phyloP scores from a whole-genome alignment of 2,113 vertebrate genomes.

The Myotis yumanensis region DNA sequence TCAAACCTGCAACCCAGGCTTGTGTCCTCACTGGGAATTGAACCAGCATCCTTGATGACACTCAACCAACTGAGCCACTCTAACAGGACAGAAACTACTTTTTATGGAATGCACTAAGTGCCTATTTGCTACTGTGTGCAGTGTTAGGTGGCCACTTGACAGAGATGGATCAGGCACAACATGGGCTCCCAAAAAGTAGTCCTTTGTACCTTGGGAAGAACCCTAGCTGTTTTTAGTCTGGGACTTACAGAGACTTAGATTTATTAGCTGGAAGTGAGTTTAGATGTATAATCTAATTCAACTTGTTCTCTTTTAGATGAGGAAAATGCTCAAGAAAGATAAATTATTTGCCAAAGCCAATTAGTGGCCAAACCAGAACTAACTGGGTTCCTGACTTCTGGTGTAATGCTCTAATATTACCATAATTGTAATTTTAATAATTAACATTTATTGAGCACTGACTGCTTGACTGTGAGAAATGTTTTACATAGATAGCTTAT shows the following conservation, averaged over 20 bases:
- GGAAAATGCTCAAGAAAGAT: slow-evolving; percentile 12
- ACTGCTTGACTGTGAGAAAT: neutral
- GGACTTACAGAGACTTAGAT: neutral
- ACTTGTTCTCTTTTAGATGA: neutral
- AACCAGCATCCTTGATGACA: neutral
- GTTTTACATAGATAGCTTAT: neutral
- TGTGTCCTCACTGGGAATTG: neutral
- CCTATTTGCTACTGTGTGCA: neutral
- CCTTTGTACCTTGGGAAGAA: neutral
- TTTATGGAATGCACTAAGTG: neutral
- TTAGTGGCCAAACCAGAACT: slow-evolving; percentile 14
- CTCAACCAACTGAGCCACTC: neutral
- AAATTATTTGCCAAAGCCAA: neutral
- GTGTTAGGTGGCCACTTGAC: neutral
- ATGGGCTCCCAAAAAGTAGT: neutral
- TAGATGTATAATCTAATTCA: slow-evolving; percentile 35
- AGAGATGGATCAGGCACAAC: neutral
- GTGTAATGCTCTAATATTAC: neutral
- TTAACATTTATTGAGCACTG: neutral
- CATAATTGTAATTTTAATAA: neutral
- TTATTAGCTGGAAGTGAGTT: slow-evolving; percentile 29
- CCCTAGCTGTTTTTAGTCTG: neutral
- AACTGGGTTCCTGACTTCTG: neutral
- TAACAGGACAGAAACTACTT: neutral
- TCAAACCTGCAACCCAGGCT: neutral